A percentile compares a stretch with the other conserved stretches of the same genome.
These are phyloP conservation scores for Orthosia incerta DNA, from an alignment of 2,888 invertebrate species.

Conservation along the genomic window DNA sequence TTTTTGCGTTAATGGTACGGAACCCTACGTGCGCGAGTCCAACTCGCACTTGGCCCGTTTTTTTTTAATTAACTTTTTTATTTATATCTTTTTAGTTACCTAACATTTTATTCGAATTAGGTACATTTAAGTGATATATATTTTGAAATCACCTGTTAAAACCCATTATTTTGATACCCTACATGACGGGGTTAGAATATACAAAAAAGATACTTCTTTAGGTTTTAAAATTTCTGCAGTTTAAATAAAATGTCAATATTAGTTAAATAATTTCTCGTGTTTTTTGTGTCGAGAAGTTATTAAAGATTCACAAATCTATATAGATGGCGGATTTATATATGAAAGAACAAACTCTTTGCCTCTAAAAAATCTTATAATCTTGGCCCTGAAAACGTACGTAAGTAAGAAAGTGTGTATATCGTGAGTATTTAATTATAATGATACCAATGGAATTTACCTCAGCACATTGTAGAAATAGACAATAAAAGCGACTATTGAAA, in stretches of 20 bases:
- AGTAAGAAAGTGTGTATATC: constrained; percentile 2
- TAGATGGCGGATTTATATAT: neutral
- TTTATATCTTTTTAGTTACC: no score
- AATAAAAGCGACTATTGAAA: constrained; percentile 45
- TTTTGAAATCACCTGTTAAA: no score
- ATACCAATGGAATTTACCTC: constrained; percentile 34
- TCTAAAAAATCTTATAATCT: no score
- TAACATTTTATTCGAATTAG: no score
- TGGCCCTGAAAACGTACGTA: constrained; percentile 2
- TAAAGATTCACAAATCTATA: neutral
- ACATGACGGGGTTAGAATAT: no score
- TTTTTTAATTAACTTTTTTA: no score
- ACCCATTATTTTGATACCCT: no score
- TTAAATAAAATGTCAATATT: neutral
- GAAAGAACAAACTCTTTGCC: neutral
- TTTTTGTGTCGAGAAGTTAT: constrained; percentile 3
- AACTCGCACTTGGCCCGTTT: no score
- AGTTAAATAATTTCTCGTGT: neutral
- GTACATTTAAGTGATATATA: no score
- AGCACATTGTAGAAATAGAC: constrained; percentile 12
- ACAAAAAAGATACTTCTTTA: no score
- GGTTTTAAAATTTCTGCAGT: neutral
- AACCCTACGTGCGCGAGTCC: no score
- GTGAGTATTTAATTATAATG: constrained; percentile 16
- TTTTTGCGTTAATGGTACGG: no score